Conservation (phyloP, 2,113 vertebrate species). For the Corynorhinus townsendii region DNA sequence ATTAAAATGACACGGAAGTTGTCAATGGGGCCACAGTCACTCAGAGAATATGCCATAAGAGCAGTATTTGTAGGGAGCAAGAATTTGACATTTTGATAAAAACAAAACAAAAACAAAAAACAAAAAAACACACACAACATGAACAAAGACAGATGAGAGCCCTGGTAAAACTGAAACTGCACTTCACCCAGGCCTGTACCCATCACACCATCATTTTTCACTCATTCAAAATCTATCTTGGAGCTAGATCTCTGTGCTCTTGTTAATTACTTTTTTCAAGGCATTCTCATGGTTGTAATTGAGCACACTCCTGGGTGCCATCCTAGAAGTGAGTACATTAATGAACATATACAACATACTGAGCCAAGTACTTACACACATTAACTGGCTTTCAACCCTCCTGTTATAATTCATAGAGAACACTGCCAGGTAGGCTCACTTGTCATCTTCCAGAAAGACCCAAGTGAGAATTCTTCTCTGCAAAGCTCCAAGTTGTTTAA, state of each 20-base stretch:
- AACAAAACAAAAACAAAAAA: neutral
- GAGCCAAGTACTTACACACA: neutral
- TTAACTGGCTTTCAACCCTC: neutral
- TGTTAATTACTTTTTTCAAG: conserved; percentile 22
- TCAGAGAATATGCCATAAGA: neutral
- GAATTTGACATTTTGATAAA: neutral
- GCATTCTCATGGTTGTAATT: neutral
- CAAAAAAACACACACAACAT: neutral
- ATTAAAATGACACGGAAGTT: neutral
- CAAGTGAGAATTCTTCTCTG: neutral
- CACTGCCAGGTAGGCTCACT: neutral
- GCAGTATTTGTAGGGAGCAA: neutral
- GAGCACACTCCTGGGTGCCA: neutral
- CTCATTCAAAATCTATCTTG: neutral
- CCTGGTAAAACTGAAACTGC: neutral
- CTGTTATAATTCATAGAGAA: neutral
- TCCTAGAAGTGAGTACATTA: neutral
- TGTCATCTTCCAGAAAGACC: conserved; percentile 2
- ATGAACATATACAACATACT: neutral
- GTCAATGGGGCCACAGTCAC: neutral
- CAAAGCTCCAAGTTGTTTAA: neutral
- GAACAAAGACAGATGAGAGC: neutral
- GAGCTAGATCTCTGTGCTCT: neutral
- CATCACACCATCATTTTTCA: neutral
- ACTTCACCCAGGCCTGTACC: neutral